These are phyloP conservation scores for Rotaria sp. DNA, from an alignment of 2,888 invertebrate species.

Conservation along the genomic window DNA sequence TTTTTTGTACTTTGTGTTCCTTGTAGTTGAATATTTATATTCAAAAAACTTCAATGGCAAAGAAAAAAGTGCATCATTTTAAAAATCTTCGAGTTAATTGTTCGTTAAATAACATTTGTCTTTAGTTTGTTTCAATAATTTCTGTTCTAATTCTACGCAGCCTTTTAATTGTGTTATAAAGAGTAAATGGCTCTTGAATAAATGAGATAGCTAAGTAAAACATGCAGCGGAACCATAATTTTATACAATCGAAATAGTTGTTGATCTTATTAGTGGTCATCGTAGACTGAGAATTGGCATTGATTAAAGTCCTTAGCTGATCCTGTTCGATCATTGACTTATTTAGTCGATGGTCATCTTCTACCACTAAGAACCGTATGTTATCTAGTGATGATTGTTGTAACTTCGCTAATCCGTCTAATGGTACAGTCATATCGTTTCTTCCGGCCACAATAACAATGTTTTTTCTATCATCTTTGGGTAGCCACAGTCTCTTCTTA, in stretches of 20 bases:
- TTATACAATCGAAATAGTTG: neutral
- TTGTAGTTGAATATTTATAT: neutral
- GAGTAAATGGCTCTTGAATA: slow-evolving; percentile 5
- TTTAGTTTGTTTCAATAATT: neutral
- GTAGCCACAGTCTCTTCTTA: slow-evolving; percentile 11
- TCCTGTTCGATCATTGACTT: neutral
- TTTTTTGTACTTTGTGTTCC: neutral
- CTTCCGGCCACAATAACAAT: slow-evolving; percentile 2
- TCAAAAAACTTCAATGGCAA: neutral
- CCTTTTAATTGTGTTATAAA: slow-evolving; percentile 7
- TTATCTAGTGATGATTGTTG: slow-evolving; percentile 7
- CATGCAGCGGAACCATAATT: neutral
- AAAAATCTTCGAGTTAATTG: neutral
- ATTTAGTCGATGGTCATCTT: slow-evolving; percentile 16
- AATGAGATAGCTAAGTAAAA: neutral
- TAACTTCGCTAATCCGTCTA: neutral
- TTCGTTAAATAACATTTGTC: neutral
- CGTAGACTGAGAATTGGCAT: neutral
- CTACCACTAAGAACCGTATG: neutral
- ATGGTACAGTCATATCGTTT: neutral
- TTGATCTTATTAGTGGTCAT: neutral
- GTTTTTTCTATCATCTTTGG: neutral
- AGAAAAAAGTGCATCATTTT: neutral
- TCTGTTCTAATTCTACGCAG: neutral
- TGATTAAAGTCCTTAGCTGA: neutral